Conservation (phyloP, 2,113 vertebrate species). For the Opisthocomus hoazin region DNA sequence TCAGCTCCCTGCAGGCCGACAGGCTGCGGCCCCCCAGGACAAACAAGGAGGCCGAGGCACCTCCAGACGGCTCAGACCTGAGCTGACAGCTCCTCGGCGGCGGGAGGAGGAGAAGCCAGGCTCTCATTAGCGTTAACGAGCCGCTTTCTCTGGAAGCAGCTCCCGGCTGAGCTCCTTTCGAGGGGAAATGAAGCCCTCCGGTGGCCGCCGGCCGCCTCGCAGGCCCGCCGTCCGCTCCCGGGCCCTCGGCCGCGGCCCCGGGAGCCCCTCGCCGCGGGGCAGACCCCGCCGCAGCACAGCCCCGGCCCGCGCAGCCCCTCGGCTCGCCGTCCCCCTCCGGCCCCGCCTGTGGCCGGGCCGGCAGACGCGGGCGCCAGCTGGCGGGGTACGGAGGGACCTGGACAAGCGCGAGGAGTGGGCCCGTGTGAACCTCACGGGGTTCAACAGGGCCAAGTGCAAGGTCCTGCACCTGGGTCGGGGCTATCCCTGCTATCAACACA, state of each 20-base stretch:
- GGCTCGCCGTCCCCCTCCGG: fast-evolving
- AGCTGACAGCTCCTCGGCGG: neutral
- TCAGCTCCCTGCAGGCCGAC: neutral
- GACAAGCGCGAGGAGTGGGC: too few species aligned
- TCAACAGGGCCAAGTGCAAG: too few species aligned
- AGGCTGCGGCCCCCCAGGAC: neutral
- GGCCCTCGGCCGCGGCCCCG: neutral
- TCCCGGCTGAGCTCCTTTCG: neutral
- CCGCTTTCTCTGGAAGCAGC: neutral
- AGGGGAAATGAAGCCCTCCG: constrained; percentile 57
- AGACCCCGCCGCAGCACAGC: neutral
- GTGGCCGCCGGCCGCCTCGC: constrained; percentile 36
- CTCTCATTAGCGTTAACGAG: neutral
- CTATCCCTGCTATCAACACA: too few species aligned
- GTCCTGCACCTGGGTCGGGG: too few species aligned
- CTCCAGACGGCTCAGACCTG: neutral
- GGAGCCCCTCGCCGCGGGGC: too few species aligned
- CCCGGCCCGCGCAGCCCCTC: fast-evolving
- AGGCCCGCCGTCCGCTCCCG: neutral
- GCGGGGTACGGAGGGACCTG: too few species aligned
- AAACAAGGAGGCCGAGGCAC: neutral
- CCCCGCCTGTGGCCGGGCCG: fast-evolving
- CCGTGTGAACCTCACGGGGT: too few species aligned
- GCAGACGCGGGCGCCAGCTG: too few species aligned
- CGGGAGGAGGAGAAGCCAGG: neutral